Evolutionary conservation across 2,888 invertebrate species (phyloP).

Genomic region (Zhengitettix transpicula): DNA sequence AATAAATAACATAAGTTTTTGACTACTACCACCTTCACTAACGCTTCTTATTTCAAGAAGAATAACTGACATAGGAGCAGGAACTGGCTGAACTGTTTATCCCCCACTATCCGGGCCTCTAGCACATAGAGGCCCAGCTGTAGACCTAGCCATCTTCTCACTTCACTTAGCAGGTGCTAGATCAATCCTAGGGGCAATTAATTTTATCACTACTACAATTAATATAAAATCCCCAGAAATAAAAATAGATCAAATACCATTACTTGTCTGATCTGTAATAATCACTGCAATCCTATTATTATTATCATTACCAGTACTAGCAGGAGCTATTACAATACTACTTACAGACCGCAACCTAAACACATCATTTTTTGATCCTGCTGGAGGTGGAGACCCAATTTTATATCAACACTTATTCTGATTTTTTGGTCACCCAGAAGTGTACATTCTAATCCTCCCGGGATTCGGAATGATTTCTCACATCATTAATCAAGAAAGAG

Average conservation of each 20-base stretch:
- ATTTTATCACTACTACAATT: conserved; percentile 60
- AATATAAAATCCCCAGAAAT: conserved; percentile 45
- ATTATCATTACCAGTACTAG: conserved; percentile 56
- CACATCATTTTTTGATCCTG: conserved; percentile 64
- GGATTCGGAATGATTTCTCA: conserved; percentile 71
- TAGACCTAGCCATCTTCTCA: conserved; percentile 62
- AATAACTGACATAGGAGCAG: conserved; percentile 49
- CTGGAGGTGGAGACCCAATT: conserved; percentile 65
- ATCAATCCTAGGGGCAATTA: too few species aligned
- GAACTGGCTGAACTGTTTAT: conserved; percentile 65
- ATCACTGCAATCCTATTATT: conserved; percentile 47
- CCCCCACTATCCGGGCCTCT: conserved; percentile 48
- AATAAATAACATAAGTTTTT: conserved; percentile 72
- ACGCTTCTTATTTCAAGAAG: conserved; percentile 42
- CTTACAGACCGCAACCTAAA: conserved; percentile 57
- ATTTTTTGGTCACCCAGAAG: conserved; percentile 79
- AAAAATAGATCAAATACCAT: background rate
- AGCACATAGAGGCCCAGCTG: conserved; percentile 46
- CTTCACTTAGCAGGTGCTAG: conserved; percentile 57
- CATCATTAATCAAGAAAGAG: conserved; percentile 55
- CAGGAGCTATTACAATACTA: conserved; percentile 64
- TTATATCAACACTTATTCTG: conserved; percentile 72
- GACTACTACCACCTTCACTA: conserved; percentile 53
- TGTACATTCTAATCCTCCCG: conserved; percentile 71
- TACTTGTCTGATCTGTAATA: conserved; percentile 49